Percentiles rank a stretch among this genome's conserved stretches.
Conservation (phyloP, 1,140 invertebrate genomes). For the Halyomorpha halys region DNA sequence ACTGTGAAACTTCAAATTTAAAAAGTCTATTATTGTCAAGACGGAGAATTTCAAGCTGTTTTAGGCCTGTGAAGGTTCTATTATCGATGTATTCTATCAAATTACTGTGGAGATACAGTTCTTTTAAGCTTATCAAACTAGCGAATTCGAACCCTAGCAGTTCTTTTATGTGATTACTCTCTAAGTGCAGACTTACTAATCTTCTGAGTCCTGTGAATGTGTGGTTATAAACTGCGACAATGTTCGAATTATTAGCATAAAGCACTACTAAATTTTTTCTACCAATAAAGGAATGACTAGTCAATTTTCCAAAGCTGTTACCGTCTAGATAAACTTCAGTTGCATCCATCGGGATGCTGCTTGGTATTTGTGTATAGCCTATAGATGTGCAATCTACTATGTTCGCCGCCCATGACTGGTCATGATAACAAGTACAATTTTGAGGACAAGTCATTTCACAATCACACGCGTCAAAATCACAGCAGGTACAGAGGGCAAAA, state of each 20-base stretch:
- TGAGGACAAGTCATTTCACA: conserved; percentile 90
- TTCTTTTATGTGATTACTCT: conserved; percentile 70
- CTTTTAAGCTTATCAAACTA: conserved; percentile 63
- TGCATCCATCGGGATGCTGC: conserved; percentile 84
- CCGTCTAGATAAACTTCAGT: conserved; percentile 87
- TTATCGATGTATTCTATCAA: conserved; percentile 72
- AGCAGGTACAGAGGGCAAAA: conserved; percentile 86
- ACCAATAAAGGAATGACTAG: conserved; percentile 82
- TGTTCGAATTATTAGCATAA: conserved; percentile 79
- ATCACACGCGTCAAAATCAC: conserved; percentile 89
- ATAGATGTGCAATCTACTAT: conserved; percentile 81
- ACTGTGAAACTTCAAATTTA: conserved; percentile 65
- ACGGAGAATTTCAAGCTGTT: conserved; percentile 68
- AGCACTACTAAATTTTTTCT: conserved; percentile 76
- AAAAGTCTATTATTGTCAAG: conserved; percentile 75
- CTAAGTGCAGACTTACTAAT: conserved; percentile 68
- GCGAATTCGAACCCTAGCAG: conserved; percentile 75
- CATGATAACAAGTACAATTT: conserved; percentile 89
- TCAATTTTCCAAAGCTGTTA: conserved; percentile 74
- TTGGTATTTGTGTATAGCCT: conserved; percentile 69
- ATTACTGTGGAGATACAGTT: conserved; percentile 82
- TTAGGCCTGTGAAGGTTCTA: conserved; percentile 68
- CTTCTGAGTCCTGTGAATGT: conserved; percentile 77
- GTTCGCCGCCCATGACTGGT: conserved; percentile 86
- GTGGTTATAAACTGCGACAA: conserved; percentile 72